Evolutionary conservation across 2,113 vertebrate genomes (phyloP), one percentile per base, ranked within the genome.

Genomic region (Bothrops jararaca): DNA sequence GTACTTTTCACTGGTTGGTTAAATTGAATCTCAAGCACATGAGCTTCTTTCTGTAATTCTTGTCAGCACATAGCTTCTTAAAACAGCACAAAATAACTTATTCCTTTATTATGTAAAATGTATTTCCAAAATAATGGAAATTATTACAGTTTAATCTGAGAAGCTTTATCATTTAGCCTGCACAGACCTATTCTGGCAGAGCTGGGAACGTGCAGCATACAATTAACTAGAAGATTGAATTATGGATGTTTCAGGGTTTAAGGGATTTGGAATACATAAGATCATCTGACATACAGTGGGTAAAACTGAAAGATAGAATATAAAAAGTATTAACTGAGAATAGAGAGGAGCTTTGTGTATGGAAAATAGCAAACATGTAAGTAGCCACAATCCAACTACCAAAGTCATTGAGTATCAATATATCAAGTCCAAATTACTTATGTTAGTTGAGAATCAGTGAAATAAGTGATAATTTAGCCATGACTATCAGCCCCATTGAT

Each of bases 91-190:
- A 96, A 96, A 93, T 89, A 92, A 95, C 94, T 94, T 95, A 86
- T 85, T 96, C 4, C 94, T 95, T 56, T 86, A 48, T 42, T 96
- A 95, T 94, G 94, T 95, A 94, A 60, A 97, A 94, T 93, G 93
- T 95, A 94, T 97, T 96, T 95, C 93, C 92, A 94, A 96, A 96
- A 96, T 96, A 97, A 96, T 96, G 94, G 93, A 96, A 96, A n/a
- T n/a, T n/a, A n/a, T 86, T 92, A 91, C 60, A 95, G 57, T 96
- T 96, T 96, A 96, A 97, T 97, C 94, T 96, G 92, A 60, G 90
- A 95, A 94, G 93, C 88, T 86, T 74, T 69, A 74, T 57, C 39
- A n/a, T 95, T 96, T 96, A 96, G 39, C 90, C 53, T 96, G 54
- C 0, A 0, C 94, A 90, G 29, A 94, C 86, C 89, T 95, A 29